phyloP scores from a whole-genome alignment of 2,113 vertebrate genomes.

The Alces alces region DNA sequence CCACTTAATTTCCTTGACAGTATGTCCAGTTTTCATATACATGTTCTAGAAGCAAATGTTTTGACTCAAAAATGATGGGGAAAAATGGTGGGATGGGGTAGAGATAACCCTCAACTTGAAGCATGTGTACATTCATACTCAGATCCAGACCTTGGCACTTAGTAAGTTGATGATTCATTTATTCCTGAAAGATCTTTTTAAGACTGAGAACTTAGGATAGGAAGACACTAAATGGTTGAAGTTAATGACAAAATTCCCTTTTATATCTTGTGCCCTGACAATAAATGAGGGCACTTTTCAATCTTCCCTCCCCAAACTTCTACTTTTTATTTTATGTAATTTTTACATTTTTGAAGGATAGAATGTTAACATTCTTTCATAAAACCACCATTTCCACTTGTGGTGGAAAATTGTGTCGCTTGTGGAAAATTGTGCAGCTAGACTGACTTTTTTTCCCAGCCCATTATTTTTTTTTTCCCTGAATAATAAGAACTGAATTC shows the following conservation, averaged over 20 bases:
- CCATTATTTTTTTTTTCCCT: background rate
- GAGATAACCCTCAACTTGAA: background rate
- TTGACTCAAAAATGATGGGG: background rate
- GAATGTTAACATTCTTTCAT: background rate
- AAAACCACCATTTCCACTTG: background rate
- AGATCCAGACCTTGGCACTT: background rate
- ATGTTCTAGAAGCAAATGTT: background rate
- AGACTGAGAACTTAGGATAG: background rate
- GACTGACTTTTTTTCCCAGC: background rate
- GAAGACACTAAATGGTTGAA: background rate
- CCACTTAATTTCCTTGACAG: background rate
- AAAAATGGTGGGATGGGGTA: background rate
- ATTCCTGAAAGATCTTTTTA: background rate
- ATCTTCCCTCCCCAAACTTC: background rate
- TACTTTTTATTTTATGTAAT: background rate
- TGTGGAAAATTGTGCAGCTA: background rate
- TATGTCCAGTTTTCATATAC: background rate
- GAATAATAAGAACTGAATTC: background rate
- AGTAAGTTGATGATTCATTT: background rate
- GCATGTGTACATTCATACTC: background rate
- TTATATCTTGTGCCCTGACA: background rate
- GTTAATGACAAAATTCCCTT: background rate
- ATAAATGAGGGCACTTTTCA: background rate
- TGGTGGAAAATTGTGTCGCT: background rate
- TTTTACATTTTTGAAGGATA: background rate